phyloP scores from a whole-genome alignment of 2,888 invertebrate species.

The Ectemnius cavifrons region DNA sequence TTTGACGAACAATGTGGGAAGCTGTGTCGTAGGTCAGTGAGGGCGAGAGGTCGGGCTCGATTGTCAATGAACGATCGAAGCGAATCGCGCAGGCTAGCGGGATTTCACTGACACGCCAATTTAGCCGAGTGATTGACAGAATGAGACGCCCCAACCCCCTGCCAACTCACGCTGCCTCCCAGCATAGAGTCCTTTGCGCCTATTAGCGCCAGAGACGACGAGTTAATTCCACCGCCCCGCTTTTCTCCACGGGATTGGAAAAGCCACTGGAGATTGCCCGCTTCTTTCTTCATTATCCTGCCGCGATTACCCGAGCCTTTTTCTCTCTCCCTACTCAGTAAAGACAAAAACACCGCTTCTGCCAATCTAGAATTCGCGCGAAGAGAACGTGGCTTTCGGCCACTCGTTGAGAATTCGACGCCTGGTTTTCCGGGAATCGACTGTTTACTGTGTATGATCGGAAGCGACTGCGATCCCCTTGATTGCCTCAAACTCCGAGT shows the following conservation, averaged over 20 bases:
- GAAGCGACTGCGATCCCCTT: too few relatives aligned
- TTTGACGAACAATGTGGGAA: conserved; percentile 35
- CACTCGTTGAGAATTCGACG: too few relatives aligned
- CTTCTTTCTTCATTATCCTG: conserved; percentile 10
- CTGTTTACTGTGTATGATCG: too few relatives aligned
- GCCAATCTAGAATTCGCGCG: too few relatives aligned
- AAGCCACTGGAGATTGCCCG: conserved; percentile 10
- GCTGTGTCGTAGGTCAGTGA: conserved; percentile 53
- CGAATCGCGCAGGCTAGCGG: conserved; percentile 35
- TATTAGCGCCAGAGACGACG: conserved; percentile 27
- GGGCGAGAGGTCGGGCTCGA: conserved; percentile 28
- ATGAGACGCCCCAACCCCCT: too few relatives aligned
- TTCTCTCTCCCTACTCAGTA: too few relatives aligned
- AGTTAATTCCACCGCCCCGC: conserved; percentile 35
- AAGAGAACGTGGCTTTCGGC: too few relatives aligned
- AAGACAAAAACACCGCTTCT: too few relatives aligned
- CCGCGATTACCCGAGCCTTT: too few relatives aligned
- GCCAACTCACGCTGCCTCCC: too few relatives aligned
- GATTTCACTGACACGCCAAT: conserved; percentile 47
- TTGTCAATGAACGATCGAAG: conserved; percentile 41
- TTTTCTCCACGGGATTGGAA: conserved; percentile 24
- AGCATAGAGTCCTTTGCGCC: conserved; percentile 34
- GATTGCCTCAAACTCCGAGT: too few relatives aligned
- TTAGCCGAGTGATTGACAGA: conserved; percentile 49
- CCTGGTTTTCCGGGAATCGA: too few relatives aligned